Evolutionary conservation across 2,113 vertebrate genomes (phyloP), one percentile per base, ranked within the genome.

Genomic region (Grammomys surdaster): DNA sequence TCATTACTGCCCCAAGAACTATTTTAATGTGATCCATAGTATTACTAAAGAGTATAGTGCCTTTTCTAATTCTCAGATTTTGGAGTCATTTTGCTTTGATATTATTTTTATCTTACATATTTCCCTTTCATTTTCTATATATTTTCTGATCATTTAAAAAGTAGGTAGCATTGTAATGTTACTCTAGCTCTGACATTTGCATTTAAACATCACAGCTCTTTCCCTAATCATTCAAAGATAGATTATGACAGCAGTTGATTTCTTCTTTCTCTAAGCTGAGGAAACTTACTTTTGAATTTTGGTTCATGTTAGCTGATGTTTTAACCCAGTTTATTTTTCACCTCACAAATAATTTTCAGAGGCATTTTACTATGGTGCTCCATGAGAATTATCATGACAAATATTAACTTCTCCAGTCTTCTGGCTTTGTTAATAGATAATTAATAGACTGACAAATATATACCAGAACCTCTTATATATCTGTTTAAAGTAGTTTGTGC

Each of bases 121-220:
- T 22, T 96, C 86, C 11, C 28, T 93, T 78, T 95, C 20, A 7
- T 33, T 92, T 76, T 92, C 65, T 82, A 65, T 65, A 65, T 43
- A 78, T 85, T 78, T 36, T 40, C 22, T 93, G n/a, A 26, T 88
- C 43, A 89, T 92, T 70, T 75, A 3, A 80, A 88, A 60, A 90
- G 28, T 69, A 78, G 65, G 51, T 26, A 60, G 26, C 19, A 4
- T 48, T 3, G 17, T 77, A 85, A 88, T 86, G 65, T 88, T 72
- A 8, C 22, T 26, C 3, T 70, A 72, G 22, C 65, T 0, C 77
- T 85, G 63, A 81, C 4, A 67, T 77, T 88, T 73, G 58, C 2
- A 82, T 65, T 54, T 80, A 51, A 46, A 88, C 60, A 97, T 46
- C 14, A 54, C 1, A 54, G 56, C 11, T 89, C 33, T 77, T 65